Conservation (phyloP, 2,888 invertebrate genomes). For the Tinea semifulvella region DNA sequence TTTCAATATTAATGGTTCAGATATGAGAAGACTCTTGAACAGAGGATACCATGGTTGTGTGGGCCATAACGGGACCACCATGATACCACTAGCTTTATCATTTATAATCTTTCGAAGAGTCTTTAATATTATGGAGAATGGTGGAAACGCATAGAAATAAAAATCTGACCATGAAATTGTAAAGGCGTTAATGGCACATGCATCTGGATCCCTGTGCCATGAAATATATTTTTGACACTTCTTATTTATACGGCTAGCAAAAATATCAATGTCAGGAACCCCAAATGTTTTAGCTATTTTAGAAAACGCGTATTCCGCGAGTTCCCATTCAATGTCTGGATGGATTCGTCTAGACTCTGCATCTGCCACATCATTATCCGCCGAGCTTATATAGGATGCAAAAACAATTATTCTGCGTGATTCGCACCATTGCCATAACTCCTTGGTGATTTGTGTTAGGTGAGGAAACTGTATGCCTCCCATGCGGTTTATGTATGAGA, state of each 20-base stretch:
- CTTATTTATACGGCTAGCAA: constrained; percentile 21
- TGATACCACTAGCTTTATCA: constrained; percentile 15
- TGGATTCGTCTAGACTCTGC: constrained; percentile 19
- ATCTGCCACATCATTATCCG: constrained; percentile 21
- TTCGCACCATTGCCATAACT: constrained; percentile 23
- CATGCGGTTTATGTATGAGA: constrained; percentile 19
- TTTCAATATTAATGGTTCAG: no score
- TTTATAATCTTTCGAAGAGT: constrained; percentile 15
- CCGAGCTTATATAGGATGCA: constrained; percentile 21
- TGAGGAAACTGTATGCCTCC: constrained; percentile 20
- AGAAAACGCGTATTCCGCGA: constrained; percentile 14
- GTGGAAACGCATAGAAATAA: constrained; percentile 17
- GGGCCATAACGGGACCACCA: no score
- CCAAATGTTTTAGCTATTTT: constrained; percentile 18
- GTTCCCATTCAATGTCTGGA: constrained; percentile 19
- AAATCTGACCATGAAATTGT: constrained; percentile 15
- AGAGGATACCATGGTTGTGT: no score
- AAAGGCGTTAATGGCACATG: constrained; percentile 15
- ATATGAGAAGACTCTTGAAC: no score
- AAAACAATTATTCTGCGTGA: constrained; percentile 18
- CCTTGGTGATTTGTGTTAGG: constrained; percentile 17
- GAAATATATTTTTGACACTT: constrained; percentile 19
- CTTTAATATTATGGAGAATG: constrained; percentile 16
- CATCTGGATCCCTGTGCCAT: constrained; percentile 11
- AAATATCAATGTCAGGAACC: constrained; percentile 21